These are phyloP conservation scores for Emberiza fucata DNA, from an alignment of 2,113 vertebrate genomes.

Conservation along the genomic window DNA sequence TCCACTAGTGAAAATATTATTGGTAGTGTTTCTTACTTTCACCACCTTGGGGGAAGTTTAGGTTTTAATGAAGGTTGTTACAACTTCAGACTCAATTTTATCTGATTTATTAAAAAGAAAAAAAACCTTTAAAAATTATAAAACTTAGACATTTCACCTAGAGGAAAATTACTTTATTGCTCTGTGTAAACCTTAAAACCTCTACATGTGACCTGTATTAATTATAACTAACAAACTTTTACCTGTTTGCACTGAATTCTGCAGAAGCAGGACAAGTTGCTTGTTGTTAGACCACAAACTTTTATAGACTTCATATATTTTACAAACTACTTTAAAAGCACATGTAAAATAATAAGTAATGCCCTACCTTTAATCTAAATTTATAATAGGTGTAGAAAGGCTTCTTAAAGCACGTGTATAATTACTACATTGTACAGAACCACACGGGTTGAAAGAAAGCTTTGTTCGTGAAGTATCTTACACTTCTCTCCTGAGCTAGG, in stretches of 20 bases:
- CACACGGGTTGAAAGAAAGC: background rate
- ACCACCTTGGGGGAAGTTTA: background rate
- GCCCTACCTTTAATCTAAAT: background rate
- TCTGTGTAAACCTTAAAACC: background rate
- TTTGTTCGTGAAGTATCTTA: background rate
- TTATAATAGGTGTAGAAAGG: constrained; percentile 16
- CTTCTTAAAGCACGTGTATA: background rate
- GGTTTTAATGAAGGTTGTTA: background rate
- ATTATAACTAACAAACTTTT: background rate
- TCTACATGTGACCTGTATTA: background rate
- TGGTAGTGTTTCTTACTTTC: background rate
- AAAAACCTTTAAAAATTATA: background rate
- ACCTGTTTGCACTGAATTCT: background rate
- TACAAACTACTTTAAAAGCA: constrained; percentile 37
- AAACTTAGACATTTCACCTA: background rate
- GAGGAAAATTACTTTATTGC: background rate
- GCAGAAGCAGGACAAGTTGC: background rate
- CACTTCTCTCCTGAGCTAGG: background rate
- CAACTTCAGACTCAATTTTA: background rate
- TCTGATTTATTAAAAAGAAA: background rate
- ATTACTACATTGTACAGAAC: background rate
- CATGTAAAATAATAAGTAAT: constrained; percentile 1
- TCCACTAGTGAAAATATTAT: background rate
- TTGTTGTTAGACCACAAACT: constrained; percentile 2
- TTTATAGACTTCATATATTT: constrained; percentile 31